Evolutionary conservation across 2,888 invertebrate species (phyloP), one percentile per base, ranked within the genome.

Genomic region (Agonopterix heracliana): DNA sequence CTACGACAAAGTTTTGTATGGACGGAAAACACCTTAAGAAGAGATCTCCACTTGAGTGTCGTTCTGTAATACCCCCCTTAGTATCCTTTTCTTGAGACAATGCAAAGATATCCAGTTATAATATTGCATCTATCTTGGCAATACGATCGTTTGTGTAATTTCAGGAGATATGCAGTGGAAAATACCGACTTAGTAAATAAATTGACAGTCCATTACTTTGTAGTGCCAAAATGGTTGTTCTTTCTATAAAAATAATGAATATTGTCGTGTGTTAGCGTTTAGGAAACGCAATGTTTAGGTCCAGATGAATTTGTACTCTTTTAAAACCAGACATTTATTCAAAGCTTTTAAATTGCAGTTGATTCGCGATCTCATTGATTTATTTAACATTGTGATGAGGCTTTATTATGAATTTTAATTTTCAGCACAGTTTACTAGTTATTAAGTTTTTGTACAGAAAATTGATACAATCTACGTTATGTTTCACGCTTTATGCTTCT

Each of bases 301-400:
- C 26, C 26, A 26, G 26, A 26, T 26, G 26, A 26, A 26, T 7
- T 26, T 26, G 2, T 26, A 26, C 26, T 26, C 26, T 26, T 17
- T 17, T 26, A 7, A 26, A 26, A 26, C 26, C 26, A 26, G 26
- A 26, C 26, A 26, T 26, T 26, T 26, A 26, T 5, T 26, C 7
- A 26, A 26, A 38, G 38, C 9, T 38, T 38, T 38, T 38, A n/a
- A 38, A 26, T 26, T 38, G 38, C 38, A 38, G 38, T n/a, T 38
- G 38, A 38, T 38, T 41, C 48, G 70, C 74, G 82, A 82, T 82
- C 82, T 82, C 82, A 81, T 70, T 75, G 78, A 74, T 74, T 66
- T 46, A 26, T 26, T 73, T 71, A 67, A 69, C 66, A 64, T 26
- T 71, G 74, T 78, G 69, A 76, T 72, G 83, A 83, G 81, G 82